phyloP scores from a whole-genome alignment of 35 echinoderm and acorn worm genomes.

The Lytechinus pictus region DNA sequence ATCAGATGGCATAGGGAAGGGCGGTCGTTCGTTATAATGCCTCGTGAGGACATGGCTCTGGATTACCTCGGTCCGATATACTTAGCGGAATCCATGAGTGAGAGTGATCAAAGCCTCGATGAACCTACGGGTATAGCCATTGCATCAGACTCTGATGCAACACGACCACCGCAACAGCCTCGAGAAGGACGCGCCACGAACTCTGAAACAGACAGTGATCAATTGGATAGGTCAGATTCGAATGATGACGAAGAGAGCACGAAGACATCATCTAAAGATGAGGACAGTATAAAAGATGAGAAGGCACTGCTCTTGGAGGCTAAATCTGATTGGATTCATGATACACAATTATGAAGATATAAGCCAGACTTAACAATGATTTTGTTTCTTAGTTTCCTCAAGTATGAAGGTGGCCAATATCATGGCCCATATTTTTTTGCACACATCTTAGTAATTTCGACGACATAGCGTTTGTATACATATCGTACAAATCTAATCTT shows the following conservation, averaged over 20 bases:
- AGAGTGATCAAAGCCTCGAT: not conserved
- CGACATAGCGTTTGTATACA: too few relatives aligned
- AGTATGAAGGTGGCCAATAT: too few relatives aligned
- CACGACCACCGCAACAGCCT: not conserved
- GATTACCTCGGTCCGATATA: conserved; percentile 28
- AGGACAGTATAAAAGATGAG: not conserved
- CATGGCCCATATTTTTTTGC: too few relatives aligned
- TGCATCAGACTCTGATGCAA: not conserved
- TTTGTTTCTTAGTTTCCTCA: too few relatives aligned
- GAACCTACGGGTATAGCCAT: not conserved
- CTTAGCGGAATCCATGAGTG: conserved; percentile 30
- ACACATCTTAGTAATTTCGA: too few relatives aligned
- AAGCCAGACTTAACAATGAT: too few relatives aligned
- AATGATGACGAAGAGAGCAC: not conserved
- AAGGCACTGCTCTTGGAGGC: not conserved
- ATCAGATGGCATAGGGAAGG: conserved; percentile 39
- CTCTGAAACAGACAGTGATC: not conserved
- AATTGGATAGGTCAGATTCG: not conserved
- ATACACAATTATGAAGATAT: not conserved
- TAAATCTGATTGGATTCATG: not conserved
- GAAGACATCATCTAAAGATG: not conserved
- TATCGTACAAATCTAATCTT: too few relatives aligned
- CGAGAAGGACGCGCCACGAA: not conserved
- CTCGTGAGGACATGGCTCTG: conserved; percentile 5
- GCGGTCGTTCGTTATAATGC: not conserved